A percentile compares a stretch with the other conserved stretches of the same genome.
These are phyloP conservation scores for Thysanoteuthis rhombus DNA, from an alignment of 2,888 invertebrate species.

Conservation along the genomic window DNA sequence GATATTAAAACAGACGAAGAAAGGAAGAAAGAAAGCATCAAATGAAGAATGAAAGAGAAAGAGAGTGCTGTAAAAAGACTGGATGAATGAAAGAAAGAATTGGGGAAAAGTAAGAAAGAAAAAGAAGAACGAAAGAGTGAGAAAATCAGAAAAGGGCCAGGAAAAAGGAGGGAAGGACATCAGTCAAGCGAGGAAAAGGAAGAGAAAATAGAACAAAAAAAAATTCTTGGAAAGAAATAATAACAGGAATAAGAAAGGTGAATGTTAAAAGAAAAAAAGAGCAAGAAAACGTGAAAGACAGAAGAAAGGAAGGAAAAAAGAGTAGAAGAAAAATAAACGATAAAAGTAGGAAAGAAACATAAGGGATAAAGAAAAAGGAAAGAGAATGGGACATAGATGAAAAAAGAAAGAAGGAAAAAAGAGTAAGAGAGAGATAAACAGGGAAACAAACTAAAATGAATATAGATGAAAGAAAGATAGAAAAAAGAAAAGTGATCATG, in stretches of 20 bases:
- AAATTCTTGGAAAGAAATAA: neutral
- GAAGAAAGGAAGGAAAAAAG: neutral
- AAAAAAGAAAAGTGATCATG: no score
- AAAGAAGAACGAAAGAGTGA: neutral
- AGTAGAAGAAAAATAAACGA: neutral
- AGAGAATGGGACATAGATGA: neutral
- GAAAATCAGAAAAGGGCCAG: neutral
- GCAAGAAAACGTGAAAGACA: neutral
- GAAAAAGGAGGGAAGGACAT: neutral
- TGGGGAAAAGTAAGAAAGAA: neutral
- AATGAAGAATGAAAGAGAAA: neutral
- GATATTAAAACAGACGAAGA: neutral
- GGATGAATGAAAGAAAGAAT: no score
- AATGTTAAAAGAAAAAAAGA: neutral
- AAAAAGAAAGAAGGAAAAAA: neutral
- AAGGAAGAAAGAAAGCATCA: neutral
- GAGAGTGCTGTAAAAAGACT: neutral
- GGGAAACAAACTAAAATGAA: neutral
- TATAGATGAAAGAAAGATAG: neutral
- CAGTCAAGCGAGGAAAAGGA: no score
- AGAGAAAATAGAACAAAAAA: no score
- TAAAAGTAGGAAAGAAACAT: neutral
- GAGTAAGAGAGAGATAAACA: neutral
- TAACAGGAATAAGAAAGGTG: neutral
- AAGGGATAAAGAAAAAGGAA: neutral